Evolutionary conservation across 2,797 vertebrate species (phyloP).

Genomic region (Phalloptychus januarius): DNA sequence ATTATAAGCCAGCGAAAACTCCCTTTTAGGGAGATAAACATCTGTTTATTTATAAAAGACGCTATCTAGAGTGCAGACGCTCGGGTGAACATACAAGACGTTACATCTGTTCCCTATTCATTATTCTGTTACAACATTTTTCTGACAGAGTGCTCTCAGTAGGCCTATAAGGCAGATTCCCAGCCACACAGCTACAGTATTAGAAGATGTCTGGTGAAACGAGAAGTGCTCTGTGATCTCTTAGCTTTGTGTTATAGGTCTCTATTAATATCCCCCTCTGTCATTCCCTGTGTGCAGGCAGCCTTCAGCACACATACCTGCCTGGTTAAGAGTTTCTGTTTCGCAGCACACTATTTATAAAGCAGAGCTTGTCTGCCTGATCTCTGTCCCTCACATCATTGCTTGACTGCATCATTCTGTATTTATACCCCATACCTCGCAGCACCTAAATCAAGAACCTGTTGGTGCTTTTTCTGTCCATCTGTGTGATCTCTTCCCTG

Average conservation of each 20-base stretch:
- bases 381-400: constrained; percentile 72
- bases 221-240: constrained; percentile 68
- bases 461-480: constrained; percentile 55
- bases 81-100: constrained; percentile 51
- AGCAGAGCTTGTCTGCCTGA: constrained; percentile 61
- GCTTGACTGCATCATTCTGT: constrained; percentile 76
- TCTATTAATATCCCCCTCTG: constrained; percentile 73
- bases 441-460: constrained; percentile 52
- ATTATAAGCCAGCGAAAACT: constrained; percentile 50
- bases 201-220: constrained; percentile 62
- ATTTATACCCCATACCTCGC: constrained; percentile 70
- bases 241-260: constrained; percentile 73
- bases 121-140: constrained; percentile 65
- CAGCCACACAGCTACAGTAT: constrained; percentile 57
- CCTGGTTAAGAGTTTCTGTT: constrained; percentile 80
- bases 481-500: constrained; percentile 16
- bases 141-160: constrained; percentile 64
- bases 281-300: constrained; percentile 64
- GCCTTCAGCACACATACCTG: constrained; percentile 78
- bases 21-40: constrained; percentile 67
- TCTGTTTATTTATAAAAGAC: constrained; percentile 68
- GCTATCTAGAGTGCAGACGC: constrained; percentile 40
- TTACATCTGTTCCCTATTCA: constrained; percentile 69
- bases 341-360: constrained; percentile 77
- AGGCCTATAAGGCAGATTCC: constrained; percentile 51